These are phyloP conservation scores for Pantherophis guttatus DNA, from an alignment of 2,113 vertebrate genomes.

Conservation along the genomic window DNA sequence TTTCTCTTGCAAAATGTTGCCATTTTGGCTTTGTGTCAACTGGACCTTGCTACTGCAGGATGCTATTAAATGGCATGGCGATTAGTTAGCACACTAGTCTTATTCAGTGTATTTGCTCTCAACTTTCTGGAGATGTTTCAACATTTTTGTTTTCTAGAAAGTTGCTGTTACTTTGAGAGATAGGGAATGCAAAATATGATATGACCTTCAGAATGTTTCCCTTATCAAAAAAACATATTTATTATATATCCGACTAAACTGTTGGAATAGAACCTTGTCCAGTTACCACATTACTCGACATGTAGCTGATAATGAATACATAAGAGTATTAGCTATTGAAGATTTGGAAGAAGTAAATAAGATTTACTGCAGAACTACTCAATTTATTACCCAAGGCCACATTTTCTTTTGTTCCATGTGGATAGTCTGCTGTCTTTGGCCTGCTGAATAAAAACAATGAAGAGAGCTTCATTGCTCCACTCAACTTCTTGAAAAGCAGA, in stretches of 20 bases:
- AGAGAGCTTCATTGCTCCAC: constrained; percentile 10
- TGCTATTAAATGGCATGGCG: not conserved
- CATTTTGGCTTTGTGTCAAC: not conserved
- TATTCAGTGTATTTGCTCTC: not conserved
- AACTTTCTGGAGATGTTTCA: constrained; percentile 27
- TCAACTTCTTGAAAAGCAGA: constrained; percentile 56
- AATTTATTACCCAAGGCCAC: constrained; percentile 46
- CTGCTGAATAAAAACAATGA: constrained; percentile 52
- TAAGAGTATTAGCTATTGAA: constrained; percentile 67
- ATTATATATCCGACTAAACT: constrained; percentile 64
- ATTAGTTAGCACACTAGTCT: not conserved
- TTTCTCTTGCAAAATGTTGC: not conserved
- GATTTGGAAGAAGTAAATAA: constrained; percentile 62
- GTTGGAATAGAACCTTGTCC: constrained; percentile 67
- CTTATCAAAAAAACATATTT: constrained; percentile 61
- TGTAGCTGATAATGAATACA: constrained; percentile 69
- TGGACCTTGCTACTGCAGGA: not conserved
- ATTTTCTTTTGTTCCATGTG: constrained; percentile 32
- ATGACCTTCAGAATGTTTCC: constrained; percentile 66
- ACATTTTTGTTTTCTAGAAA: constrained; percentile 50
- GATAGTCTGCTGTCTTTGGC: constrained; percentile 47
- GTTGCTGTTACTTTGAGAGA: constrained; percentile 46
- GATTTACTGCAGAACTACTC: constrained; percentile 61
- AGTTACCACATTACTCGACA: constrained; percentile 62
- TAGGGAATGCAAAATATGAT: constrained; percentile 58